phyloP scores from a whole-genome alignment of 1,140 invertebrate genomes.

The Meteorus sp. region DNA sequence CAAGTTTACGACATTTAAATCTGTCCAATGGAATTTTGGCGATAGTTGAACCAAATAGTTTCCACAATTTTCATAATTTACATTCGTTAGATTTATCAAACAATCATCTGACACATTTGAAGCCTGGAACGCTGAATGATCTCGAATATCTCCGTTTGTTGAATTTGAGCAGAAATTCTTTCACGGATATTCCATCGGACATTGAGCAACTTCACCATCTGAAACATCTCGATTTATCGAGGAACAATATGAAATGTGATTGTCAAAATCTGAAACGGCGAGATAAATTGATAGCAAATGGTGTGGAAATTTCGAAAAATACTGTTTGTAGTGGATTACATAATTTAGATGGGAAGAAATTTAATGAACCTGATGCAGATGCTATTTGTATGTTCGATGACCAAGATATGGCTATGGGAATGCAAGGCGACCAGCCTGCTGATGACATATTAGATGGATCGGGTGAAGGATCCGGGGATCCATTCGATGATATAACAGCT shows the following conservation, averaged over 20 bases:
- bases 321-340: slow-evolving; percentile 38
- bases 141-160: too few relatives aligned
- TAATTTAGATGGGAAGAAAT: slow-evolving; percentile 33
- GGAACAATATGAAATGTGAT: slow-evolving; percentile 69
- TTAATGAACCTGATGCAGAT: slow-evolving; percentile 38
- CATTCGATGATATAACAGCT: slow-evolving; percentile 1
- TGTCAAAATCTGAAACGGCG: slow-evolving; percentile 43
- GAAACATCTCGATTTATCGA: slow-evolving; percentile 64
- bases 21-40: slow-evolving; percentile 41
- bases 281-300: slow-evolving; percentile 38
- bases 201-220: slow-evolving; percentile 52
- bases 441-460: slow-evolving; percentile 21
- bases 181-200: too few relatives aligned
- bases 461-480: slow-evolving; percentile 30
- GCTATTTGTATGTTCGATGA: slow-evolving; percentile 42
- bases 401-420: slow-evolving; percentile 40
- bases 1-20: slow-evolving; percentile 43
- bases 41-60: slow-evolving; percentile 39
- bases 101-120: slow-evolving; percentile 42
- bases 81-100: slow-evolving; percentile 43
- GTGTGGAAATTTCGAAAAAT: slow-evolving; percentile 43
- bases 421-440: slow-evolving; percentile 47
- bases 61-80: slow-evolving; percentile 36
- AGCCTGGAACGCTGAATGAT: slow-evolving; percentile 38
- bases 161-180: too few relatives aligned